Evolutionary conservation across 2,797 vertebrate species (phyloP), one percentile per base, ranked within the genome.

Genomic region (Danio tinwini): DNA sequence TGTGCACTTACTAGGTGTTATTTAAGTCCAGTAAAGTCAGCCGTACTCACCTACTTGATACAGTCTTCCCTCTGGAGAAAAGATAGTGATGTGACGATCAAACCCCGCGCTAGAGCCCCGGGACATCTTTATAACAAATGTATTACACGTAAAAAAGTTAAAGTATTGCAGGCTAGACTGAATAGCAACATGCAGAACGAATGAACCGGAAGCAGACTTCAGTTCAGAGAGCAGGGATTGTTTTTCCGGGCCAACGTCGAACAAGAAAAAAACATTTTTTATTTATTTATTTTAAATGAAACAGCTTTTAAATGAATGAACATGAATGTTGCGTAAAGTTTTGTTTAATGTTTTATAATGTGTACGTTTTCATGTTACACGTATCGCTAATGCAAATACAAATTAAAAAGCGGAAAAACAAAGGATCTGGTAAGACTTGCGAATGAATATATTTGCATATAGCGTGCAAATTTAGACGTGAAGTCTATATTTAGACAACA

Each of bases 11-110:
- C 49, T 44, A 64, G 61, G 37, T 64, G 11, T 12, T 8, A 4
- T 50, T 50, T 2, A 52, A 74, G 81, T 67, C 2, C 6, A 16
- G 74, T 80, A 47, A 29, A 62, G 16, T 63, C 37, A 13, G 47
- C 0, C 6, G 55, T 90, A 96, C 97, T 95, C 84, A 98, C 97
- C 96, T 85, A 98, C 96, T 98, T 98, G 97, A 83, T 98, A 98
- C 81, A 98, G 95, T 59, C 97, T 94, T 52, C 97, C 97, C 83
- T 98, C 97, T 0, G 97, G 97, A 16, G 97, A 98, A 87, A 98
- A 98, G 89, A 98, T 98, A 68, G 97, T 98, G 86, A 98, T 98
- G 90, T 98, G 96, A 10, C 96, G 96, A 84, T 98, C 97, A 77
- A 98, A 98, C 3, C 97, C 97, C 19, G 97, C 96, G 88, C 96